Conservation (phyloP, 2,113 vertebrate genomes). For the Penelope pileata region DNA sequence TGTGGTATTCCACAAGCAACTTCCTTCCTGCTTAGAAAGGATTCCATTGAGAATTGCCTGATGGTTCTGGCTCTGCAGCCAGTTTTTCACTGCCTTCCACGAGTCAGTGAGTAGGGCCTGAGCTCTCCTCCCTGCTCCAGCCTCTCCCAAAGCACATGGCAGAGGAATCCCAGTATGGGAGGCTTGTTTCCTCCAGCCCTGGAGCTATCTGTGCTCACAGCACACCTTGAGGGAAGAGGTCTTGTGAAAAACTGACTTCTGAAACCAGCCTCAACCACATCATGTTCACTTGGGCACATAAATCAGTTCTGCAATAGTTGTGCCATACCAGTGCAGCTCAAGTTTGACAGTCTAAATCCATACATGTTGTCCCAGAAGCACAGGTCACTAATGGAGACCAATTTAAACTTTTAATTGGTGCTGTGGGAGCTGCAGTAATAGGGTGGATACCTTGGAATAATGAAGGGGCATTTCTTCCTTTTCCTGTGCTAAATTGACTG, state of each 20-base stretch:
- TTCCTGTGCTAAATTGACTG: background rate
- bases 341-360: background rate
- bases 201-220: background rate
- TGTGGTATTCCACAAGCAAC: constrained; percentile 64
- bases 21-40: constrained; percentile 36
- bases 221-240: background rate
- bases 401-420: background rate
- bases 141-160: background rate
- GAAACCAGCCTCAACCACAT: background rate
- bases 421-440: background rate
- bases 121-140: background rate
- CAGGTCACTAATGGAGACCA: background rate
- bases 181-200: background rate
- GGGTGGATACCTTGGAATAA: background rate
- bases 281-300: background rate
- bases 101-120: background rate
- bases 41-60: constrained; percentile 42
- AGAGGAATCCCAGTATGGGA: background rate
- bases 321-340: background rate
- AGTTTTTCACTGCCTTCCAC: background rate
- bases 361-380: background rate
- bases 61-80: constrained; percentile 22
- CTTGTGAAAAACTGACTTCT: constrained; percentile 18
- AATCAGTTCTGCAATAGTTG: background rate
- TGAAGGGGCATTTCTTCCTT: background rate